These are phyloP conservation scores for Buathra laborator DNA, from an alignment of 2,888 invertebrate species.

Conservation along the genomic window DNA sequence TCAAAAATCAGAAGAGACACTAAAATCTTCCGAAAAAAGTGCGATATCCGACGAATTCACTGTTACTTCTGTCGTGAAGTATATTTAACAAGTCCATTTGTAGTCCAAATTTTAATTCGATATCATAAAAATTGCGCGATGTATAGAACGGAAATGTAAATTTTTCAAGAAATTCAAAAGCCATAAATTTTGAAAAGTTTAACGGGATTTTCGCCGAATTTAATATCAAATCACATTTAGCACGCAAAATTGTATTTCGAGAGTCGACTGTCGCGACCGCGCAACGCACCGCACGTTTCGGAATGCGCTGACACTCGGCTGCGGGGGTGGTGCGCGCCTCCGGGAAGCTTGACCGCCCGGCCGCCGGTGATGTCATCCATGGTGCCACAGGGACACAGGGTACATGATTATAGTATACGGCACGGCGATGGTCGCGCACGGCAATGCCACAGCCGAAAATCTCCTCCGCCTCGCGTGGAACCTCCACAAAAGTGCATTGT, in stretches of 20 bases:
- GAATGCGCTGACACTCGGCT: constrained; percentile 12
- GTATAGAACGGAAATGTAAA: not conserved
- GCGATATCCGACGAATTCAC: no score
- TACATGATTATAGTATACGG: constrained; percentile 60
- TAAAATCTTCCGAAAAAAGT: no score
- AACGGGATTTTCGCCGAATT: no score
- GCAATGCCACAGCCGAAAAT: constrained; percentile 71
- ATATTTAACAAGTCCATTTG: no score
- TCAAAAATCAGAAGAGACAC: no score
- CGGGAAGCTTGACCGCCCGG: constrained; percentile 21
- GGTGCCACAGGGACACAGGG: constrained; percentile 38
- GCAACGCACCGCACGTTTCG: not conserved
- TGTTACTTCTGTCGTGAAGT: no score
- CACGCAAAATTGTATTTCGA: constrained; percentile 8
- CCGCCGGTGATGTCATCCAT: constrained; percentile 32
- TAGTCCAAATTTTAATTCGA: no score
- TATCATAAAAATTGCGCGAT: not conserved
- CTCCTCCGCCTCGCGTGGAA: constrained; percentile 20
- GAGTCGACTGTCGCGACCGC: not conserved
- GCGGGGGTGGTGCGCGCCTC: not conserved
- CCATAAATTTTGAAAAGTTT: no score
- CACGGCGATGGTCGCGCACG: constrained; percentile 67
- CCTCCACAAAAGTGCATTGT: constrained; percentile 74
- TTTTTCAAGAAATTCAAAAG: no score
- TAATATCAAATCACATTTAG: not conserved